Evolutionary conservation across 2,888 invertebrate species (phyloP), one percentile per base, ranked within the genome.

Genomic region (Tinea pellionella): DNA sequence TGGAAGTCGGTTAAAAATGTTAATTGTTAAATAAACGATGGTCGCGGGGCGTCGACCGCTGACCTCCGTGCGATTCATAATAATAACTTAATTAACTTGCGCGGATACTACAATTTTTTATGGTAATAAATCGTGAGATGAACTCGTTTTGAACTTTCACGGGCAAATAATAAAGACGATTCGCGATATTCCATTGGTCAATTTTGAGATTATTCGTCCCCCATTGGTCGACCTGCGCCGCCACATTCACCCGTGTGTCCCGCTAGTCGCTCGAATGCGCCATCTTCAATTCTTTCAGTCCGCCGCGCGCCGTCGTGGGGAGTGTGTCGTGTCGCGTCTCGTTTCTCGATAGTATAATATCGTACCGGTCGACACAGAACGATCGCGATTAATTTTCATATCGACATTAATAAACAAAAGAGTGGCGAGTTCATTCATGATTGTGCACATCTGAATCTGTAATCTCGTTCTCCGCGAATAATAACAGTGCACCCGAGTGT

Each of bases 211-310:
- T 4, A 12, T 64, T 65, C 62, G 81, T 15, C 12, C 8, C 24
- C n/a, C 12, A 53, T 82, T 83, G 82, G 84, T 63, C 61, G 63
- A 65, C 60, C 64, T 62, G 19, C 66, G 78, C 63, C 58, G 72
- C 83, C 81, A 69, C 66, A 62, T 84, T 85, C 83, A 80, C 73
- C n/a, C 16, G 12, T 8, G n/a, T 12, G 24, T 53, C 24, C 53
- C 53, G 53, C 70, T 66, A 66, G 67, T 72, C 24, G 77, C 70
- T 18, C 55, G 11, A 69, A 75, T 70, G 69, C 62, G 64, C 72
- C 71, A 82, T 76, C 82, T 72, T 79, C 73, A 77, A 82, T 85
- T 84, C 77, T 70, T 68, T 65, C 81, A 87, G 86, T 87, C 77
- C 78, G 74, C 77, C 85, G 83, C 84, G 82, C 80, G 74, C 74